These are phyloP conservation scores for Trachops cirrhosus DNA, from an alignment of 2,797 vertebrate genomes.

Conservation along the genomic window DNA sequence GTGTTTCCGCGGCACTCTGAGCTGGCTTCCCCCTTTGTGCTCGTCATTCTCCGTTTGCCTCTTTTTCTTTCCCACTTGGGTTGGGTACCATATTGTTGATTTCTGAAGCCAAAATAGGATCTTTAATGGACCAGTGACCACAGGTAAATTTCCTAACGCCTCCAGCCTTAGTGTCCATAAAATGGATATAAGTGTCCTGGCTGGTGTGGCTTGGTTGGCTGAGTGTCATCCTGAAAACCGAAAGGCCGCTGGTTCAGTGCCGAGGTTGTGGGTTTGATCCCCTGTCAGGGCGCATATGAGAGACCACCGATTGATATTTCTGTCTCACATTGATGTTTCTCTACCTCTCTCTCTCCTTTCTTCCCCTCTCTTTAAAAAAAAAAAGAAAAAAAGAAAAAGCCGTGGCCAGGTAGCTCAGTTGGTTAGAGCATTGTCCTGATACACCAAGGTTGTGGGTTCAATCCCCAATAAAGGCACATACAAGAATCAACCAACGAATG, in stretches of 20 bases:
- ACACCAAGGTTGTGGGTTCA: neutral
- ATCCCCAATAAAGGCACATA: neutral
- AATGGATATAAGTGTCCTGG: neutral
- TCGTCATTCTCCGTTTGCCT: neutral
- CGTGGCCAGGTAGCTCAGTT: neutral
- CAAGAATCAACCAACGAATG: neutral
- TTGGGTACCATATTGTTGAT: neutral
- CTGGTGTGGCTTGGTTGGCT: neutral
- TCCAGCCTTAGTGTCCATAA: neutral
- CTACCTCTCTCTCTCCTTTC: neutral
- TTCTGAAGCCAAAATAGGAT: slow-evolving; percentile 32
- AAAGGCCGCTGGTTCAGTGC: neutral
- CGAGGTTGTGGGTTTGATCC: neutral
- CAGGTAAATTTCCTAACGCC: slow-evolving; percentile 4
- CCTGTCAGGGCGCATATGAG: neutral
- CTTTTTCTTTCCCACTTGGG: neutral
- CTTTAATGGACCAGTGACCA: neutral
- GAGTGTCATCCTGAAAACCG: neutral
- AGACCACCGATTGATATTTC: neutral
- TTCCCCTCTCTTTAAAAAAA: neutral
- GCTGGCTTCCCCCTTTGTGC: neutral
- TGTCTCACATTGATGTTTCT: neutral
- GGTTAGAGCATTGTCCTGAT: neutral
- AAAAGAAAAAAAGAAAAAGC: too few relatives aligned
- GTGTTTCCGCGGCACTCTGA: neutral